Evolutionary conservation across 2,797 vertebrate genomes (phyloP).

Genomic region (Characodon lateralis): DNA sequence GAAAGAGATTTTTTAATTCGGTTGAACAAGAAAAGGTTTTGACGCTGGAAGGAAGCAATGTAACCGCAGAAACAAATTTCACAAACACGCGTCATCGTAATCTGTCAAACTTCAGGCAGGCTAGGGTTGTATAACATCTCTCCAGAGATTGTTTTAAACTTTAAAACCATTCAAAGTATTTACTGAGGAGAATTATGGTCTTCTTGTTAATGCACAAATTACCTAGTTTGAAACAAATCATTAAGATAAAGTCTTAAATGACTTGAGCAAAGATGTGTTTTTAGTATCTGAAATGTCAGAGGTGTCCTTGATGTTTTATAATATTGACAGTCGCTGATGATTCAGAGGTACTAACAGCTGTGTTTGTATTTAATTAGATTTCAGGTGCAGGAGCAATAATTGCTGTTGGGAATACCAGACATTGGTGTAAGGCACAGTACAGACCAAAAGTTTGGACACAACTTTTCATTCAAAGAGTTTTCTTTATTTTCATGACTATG

Average conservation of each 20-base stretch:
- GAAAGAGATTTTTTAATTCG: not conserved
- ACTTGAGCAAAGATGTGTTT: not conserved
- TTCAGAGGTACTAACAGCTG: slow-evolving; percentile 18
- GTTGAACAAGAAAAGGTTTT: not conserved
- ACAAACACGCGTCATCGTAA: not conserved
- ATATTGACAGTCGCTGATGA: slow-evolving; percentile 19
- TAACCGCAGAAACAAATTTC: not conserved
- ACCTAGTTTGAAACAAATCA: not conserved
- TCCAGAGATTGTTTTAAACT: slow-evolving; percentile 11
- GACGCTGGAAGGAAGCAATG: not conserved
- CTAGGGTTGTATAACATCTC: not conserved
- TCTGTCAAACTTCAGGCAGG: slow-evolving; percentile 2
- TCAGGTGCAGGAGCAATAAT: not conserved
- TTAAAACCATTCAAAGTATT: slow-evolving; percentile 12
- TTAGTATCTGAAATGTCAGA: not conserved
- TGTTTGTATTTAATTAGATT: slow-evolving; percentile 25
- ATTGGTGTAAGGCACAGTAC: not conserved
- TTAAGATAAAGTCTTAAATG: not conserved
- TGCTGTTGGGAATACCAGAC: slow-evolving; percentile 31
- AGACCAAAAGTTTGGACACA: too few relatives aligned
- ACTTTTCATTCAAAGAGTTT: too few relatives aligned
- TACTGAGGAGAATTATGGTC: slow-evolving; percentile 1
- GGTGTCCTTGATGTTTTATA: slow-evolving; percentile 7
- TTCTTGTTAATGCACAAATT: not conserved
- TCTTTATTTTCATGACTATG: too few relatives aligned